Base-by-base conservation (phyloP, 2,888 invertebrate genomes). In the Sericinus montela region DNA sequence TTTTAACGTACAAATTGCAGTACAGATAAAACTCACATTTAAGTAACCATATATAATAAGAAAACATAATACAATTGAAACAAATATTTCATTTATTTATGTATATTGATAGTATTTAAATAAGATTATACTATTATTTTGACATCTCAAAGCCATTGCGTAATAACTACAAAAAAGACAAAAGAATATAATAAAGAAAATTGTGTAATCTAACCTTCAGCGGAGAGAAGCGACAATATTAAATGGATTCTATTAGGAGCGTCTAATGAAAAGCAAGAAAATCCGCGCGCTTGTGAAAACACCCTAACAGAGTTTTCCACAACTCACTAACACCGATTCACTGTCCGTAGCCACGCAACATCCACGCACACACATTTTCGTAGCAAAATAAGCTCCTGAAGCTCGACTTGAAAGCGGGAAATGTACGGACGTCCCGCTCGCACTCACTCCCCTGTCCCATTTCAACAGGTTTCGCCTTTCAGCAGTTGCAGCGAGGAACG, bases 391-490 rank as follows among this genome's bases (percentile, higher is more conserved):
- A 83, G 77, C 85, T 76, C 65, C 84, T 81, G 85, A 85, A 86
- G 81, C 59, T 72, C 57, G 54, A 53, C 51, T 69, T 69, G 72
- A 62, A 51, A 59, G 57, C 49, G 67, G 53, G 66, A 62, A 63
- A 71, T 46, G 30, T 51, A 39, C 7, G 41, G 47, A 53, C 59
- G 58, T 86, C 85, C 69, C 76, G 45, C 63, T 88, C 76, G 58
- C 75, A 54, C 86, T 49, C 75, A 69, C 75, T 72, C 70, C 70
- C 72, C 78, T 62, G 73, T 84, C 79, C 84, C 75, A 87, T 85
- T 87, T 87, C 88, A 88, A 88, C 88, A 88, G 88, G 88, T 88
- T 87, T 86, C 84, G 80, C 80, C 75, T 88, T 84, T 87, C 85
- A 87, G 81, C 73, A 71, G 75, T 80, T 80, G 82, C 85, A 84